phyloP scores from a whole-genome alignment of 2,797 vertebrate species.

The Spinus pinus region DNA sequence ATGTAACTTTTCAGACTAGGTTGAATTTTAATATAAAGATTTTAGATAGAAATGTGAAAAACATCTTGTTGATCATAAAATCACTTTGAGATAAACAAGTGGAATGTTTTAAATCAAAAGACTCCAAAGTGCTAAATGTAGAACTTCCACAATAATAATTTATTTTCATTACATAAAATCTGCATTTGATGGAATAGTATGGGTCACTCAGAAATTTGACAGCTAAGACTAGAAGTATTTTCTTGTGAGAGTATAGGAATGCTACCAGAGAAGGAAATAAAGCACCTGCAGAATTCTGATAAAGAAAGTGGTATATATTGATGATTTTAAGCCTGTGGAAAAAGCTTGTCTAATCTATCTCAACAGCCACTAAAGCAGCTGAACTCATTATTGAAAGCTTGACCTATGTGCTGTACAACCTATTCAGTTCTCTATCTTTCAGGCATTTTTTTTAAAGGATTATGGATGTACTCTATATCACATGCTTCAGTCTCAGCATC shows the following conservation, averaged over 20 bases:
- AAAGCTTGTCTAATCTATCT: constrained; percentile 7
- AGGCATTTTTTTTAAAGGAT: background rate
- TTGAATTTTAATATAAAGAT: background rate
- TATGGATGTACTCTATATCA: background rate
- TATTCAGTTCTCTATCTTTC: background rate
- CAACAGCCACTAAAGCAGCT: background rate
- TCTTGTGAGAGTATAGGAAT: background rate
- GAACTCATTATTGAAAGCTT: constrained; percentile 4
- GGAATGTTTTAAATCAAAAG: background rate
- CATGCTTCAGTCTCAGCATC: background rate
- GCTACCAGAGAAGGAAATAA: background rate
- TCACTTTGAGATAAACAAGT: background rate
- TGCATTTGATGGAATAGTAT: background rate
- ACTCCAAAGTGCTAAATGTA: background rate
- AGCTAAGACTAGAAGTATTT: background rate
- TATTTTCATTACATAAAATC: constrained; percentile 10
- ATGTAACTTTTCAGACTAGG: background rate
- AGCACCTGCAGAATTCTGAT: constrained; percentile 13
- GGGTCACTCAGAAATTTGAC: background rate
- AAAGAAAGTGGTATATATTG: constrained; percentile 6
- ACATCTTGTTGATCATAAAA: background rate
- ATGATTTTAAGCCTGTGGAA: background rate
- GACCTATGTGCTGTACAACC: background rate
- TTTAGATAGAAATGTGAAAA: background rate
- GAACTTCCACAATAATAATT: background rate